Evolutionary conservation across 1,140 invertebrate species (phyloP).

Genomic region (Adelges cooleyi): DNA sequence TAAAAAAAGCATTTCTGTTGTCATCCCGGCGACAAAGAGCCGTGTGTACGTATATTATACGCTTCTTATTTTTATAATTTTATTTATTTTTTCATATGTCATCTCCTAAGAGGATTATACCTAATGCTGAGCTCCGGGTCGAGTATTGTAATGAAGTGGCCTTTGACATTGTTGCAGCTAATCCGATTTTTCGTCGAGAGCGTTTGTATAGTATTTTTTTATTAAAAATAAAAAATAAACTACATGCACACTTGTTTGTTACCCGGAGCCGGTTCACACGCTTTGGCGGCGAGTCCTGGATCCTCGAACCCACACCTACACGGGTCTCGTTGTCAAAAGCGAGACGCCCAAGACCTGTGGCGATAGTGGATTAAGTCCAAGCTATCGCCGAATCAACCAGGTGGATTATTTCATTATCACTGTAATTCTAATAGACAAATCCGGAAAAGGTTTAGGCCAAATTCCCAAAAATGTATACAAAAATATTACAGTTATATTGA

Average conservation of each 20-base stretch:
- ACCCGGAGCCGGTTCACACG: neutral
- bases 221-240: neutral
- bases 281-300: neutral
- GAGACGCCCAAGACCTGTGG: too few species aligned
- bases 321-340: neutral
- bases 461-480: too few species aligned
- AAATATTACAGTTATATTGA: too few species aligned
- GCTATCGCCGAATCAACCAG: too few species aligned
- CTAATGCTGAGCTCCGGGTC: neutral
- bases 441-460: too few species aligned
- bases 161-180: slow-evolving; percentile 22
- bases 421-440: too few species aligned
- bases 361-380: too few species aligned
- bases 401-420: too few species aligned
- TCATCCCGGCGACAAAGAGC: neutral
- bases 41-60: too few species aligned
- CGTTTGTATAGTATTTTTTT: neutral
- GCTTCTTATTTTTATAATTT: too few species aligned
- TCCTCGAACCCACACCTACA: neutral
- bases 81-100: neutral
- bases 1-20: slow-evolving; percentile 18
- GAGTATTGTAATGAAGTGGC: slow-evolving; percentile 24
- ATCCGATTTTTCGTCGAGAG: slow-evolving; percentile 18
- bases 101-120: slow-evolving; percentile 12
- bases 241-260: neutral